A percentile compares a stretch with the other conserved stretches of the same genome.
Evolutionary conservation across 2,797 vertebrate species (phyloP).

Genomic region (Halcyon badia): DNA sequence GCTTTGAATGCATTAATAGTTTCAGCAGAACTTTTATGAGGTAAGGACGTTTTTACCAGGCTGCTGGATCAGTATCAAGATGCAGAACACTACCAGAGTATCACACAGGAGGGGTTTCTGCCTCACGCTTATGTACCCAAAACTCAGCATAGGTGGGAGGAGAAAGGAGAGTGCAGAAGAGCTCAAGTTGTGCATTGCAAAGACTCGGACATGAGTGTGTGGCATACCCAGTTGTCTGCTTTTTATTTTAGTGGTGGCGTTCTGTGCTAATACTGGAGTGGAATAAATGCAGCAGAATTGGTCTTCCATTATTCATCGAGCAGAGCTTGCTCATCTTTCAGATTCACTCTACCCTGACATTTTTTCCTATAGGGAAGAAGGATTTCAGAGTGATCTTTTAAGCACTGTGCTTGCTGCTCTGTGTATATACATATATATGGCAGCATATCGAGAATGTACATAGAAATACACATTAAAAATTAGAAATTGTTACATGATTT

Average conservation of each 20-base stretch:
- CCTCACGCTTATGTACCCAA: background rate
- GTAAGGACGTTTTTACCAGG: background rate
- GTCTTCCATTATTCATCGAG: background rate
- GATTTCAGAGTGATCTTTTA: background rate
- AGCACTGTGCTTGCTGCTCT: background rate
- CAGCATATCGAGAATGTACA: background rate
- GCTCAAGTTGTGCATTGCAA: accelerated
- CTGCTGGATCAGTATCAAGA: background rate
- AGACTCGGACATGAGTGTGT: background rate
- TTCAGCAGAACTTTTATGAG: background rate
- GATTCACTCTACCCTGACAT: background rate
- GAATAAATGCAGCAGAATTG: background rate
- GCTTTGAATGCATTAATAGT: background rate
- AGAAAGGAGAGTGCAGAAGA: background rate
- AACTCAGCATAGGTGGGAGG: background rate
- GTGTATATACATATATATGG: accelerated
- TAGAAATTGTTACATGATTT: background rate
- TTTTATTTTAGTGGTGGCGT: background rate
- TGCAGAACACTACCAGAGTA: background rate
- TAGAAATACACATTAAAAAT: background rate
- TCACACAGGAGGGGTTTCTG: background rate
- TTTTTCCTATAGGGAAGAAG: background rate
- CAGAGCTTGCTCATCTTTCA: background rate
- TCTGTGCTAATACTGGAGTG: background rate
- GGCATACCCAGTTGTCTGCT: background rate